phyloP scores from a whole-genome alignment of 2,797 vertebrate species.

The Notamacropus eugenii region DNA sequence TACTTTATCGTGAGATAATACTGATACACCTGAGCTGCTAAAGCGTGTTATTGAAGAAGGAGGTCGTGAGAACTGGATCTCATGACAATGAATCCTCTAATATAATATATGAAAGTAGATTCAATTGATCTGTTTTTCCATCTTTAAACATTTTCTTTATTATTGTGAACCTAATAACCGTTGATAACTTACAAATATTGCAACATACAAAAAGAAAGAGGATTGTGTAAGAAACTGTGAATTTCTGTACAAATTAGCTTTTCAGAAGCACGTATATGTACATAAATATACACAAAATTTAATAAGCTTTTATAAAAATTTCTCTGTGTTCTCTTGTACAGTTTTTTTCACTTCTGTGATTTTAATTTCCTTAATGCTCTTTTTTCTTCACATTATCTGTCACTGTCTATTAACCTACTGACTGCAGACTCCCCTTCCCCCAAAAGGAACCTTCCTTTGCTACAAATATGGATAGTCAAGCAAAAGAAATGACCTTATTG shows the following conservation, averaged over 20 bases:
- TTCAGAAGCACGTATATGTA: not conserved
- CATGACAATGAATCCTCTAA: not conserved
- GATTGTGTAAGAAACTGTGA: not conserved
- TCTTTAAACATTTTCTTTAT: not conserved
- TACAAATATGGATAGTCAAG: not conserved
- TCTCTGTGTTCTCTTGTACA: not conserved
- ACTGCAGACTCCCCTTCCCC: not conserved
- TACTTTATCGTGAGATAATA: not conserved
- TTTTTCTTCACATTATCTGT: not conserved
- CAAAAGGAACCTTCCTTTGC: not conserved
- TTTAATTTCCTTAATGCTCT: not conserved
- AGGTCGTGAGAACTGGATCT: not conserved
- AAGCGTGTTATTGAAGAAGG: not conserved
- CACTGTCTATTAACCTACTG: not conserved
- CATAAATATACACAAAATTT: not conserved
- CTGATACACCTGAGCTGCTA: not conserved
- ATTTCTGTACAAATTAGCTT: not conserved
- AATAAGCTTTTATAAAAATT: not conserved
- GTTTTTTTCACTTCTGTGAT: not conserved
- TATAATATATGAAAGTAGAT: not conserved
- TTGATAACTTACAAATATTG: not conserved
- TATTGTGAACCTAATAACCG: not conserved
- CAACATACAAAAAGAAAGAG: not conserved
- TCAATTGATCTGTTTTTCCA: not conserved
- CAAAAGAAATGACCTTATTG: not conserved